These are phyloP conservation scores for Pogonus chalceus DNA, from an alignment of 1,140 invertebrate species.

Conservation along the genomic window DNA sequence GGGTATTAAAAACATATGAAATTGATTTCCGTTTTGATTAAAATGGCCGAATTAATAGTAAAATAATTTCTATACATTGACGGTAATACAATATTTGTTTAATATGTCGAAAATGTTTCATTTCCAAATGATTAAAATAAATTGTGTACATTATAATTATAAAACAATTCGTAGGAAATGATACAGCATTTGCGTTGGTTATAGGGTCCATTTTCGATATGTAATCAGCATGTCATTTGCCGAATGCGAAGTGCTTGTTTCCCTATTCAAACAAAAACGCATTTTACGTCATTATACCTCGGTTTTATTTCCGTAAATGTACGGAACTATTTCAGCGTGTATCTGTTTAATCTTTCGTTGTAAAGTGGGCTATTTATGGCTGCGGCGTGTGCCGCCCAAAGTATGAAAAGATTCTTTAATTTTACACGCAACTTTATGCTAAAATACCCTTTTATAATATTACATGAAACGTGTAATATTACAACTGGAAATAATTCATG, in stretches of 20 bases:
- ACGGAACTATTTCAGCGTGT: not conserved
- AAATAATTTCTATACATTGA: not conserved
- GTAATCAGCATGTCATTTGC: not conserved
- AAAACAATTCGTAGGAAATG: no score
- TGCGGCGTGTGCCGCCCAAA: no score
- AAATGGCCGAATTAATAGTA: not conserved
- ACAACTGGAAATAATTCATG: not conserved
- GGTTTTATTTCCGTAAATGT: conserved; percentile 4
- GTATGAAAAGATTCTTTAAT: no score
- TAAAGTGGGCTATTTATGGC: not conserved
- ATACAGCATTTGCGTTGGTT: not conserved
- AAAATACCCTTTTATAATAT: not conserved
- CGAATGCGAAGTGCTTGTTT: not conserved
- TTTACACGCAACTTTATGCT: no score
- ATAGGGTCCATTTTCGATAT: not conserved
- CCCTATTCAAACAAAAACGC: not conserved
- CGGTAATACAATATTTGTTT: not conserved
- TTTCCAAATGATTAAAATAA: not conserved
- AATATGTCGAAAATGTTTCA: not conserved
- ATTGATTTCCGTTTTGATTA: no score
- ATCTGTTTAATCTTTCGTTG: not conserved
- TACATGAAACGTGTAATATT: no score
- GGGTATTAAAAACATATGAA: no score
- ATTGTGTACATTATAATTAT: no score
- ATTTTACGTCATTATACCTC: not conserved